phyloP scores from a whole-genome alignment of 2,113 vertebrate species.

The Patagioenas fasciata region DNA sequence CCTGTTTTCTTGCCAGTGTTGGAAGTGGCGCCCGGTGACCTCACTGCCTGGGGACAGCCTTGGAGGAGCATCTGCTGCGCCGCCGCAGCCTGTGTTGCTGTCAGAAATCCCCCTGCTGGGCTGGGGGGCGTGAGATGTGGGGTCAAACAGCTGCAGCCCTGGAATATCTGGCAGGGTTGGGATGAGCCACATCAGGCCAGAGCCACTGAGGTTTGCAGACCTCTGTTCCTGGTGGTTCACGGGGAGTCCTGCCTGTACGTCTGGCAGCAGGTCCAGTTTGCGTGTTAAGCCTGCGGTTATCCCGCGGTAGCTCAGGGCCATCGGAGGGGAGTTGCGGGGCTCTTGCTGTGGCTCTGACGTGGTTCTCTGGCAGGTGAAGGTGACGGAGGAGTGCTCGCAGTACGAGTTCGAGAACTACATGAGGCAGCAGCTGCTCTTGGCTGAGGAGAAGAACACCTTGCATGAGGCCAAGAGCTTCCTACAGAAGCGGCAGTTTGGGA shows the following conservation, averaged over 20 bases:
- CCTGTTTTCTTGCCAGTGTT: conserved; percentile 6
- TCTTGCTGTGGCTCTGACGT: background rate
- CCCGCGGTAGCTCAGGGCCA: fast-evolving
- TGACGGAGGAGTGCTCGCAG: conserved; percentile 94
- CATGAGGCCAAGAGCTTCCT: conserved; percentile 94
- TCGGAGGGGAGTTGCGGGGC: fast-evolving
- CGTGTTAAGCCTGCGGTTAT: fast-evolving
- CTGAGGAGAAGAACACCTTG: conserved; percentile 95
- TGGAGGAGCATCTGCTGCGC: background rate
- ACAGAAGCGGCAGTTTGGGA: conserved; percentile 90
- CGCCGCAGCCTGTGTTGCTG: fast-evolving
- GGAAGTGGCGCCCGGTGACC: background rate
- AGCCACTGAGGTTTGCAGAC: background rate
- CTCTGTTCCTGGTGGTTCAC: background rate
- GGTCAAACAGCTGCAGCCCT: background rate
- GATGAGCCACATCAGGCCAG: background rate
- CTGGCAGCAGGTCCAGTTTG: background rate
- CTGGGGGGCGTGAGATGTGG: background rate
- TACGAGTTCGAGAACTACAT: conserved; percentile 99
- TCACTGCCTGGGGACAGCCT: background rate
- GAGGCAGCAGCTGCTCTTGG: conserved; percentile 96
- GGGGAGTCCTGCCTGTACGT: fast-evolving
- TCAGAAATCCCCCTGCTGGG: background rate
- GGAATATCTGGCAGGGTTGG: background rate
- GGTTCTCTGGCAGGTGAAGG: conserved; percentile 81